Conservation (phyloP, 2,797 vertebrate genomes). For the Hippoglossus hippoglossus region DNA sequence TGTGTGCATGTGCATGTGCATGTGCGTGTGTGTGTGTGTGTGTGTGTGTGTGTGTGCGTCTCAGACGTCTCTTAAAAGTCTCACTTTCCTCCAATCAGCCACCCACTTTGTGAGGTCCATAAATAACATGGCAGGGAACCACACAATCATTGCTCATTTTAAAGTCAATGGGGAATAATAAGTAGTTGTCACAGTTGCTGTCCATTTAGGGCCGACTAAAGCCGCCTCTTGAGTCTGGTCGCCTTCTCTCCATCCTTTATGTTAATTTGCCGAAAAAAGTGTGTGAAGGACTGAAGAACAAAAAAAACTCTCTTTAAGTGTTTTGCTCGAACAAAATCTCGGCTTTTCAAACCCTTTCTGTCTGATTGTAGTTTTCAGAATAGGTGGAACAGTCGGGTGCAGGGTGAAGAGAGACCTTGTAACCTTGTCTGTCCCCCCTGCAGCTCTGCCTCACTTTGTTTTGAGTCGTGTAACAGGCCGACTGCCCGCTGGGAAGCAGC, state of each 20-base stretch:
- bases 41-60: neutral
- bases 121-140: slow-evolving; percentile 61
- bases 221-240: slow-evolving; percentile 29
- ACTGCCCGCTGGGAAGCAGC: slow-evolving; percentile 88
- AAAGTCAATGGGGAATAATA: slow-evolving; percentile 66
- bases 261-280: slow-evolving; percentile 26
- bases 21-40: neutral
- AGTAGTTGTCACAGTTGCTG: slow-evolving; percentile 49
- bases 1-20: neutral
- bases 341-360: slow-evolving; percentile 27
- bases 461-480: slow-evolving; percentile 87
- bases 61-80: slow-evolving; percentile 37
- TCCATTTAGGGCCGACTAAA: slow-evolving; percentile 33
- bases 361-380: slow-evolving; percentile 27
- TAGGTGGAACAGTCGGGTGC: slow-evolving; percentile 10
- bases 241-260: slow-evolving; percentile 49
- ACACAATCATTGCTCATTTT: slow-evolving; percentile 61
- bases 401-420: slow-evolving; percentile 27
- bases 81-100: slow-evolving; percentile 62
- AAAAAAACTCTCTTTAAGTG: neutral
- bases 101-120: slow-evolving; percentile 47
- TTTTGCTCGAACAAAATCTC: neutral
- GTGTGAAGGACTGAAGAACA: slow-evolving; percentile 26
- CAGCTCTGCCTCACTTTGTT: slow-evolving; percentile 83
- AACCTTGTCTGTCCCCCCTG: slow-evolving; percentile 90